Conservation (phyloP, 2,797 vertebrate species). For the Tadarida brasiliensis region DNA sequence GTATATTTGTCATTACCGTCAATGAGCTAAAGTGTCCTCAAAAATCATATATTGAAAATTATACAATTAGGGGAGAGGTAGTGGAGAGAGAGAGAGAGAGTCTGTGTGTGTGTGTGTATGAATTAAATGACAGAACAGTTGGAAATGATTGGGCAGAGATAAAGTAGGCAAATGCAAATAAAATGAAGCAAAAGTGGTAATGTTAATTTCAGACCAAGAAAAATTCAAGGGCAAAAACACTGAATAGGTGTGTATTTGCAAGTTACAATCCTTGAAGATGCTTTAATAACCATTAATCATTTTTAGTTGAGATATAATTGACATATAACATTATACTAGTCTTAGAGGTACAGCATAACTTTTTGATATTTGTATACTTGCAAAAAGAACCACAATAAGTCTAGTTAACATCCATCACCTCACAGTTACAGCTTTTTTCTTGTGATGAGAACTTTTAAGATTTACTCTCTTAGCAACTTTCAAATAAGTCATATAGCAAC, state of each 20-base stretch:
- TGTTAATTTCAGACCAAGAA: background rate
- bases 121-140: background rate
- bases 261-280: background rate
- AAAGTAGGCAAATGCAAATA: constrained; percentile 7
- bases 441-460: background rate
- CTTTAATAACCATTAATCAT: background rate
- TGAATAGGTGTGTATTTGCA: background rate
- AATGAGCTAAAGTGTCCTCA: background rate
- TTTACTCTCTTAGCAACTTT: background rate
- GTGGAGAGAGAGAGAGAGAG: background rate
- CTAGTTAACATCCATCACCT: background rate
- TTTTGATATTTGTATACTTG: background rate
- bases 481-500: background rate
- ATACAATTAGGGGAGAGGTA: background rate
- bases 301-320: background rate
- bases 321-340: background rate
- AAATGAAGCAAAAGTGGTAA: background rate
- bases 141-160: background rate
- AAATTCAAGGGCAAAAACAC: background rate
- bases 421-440: background rate
- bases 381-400: background rate
- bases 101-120: background rate
- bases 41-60: background rate
- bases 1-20: background rate
- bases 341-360: background rate